Evolutionary conservation across 2,888 invertebrate species (phyloP).

Genomic region (Cheilosia vulpina): DNA sequence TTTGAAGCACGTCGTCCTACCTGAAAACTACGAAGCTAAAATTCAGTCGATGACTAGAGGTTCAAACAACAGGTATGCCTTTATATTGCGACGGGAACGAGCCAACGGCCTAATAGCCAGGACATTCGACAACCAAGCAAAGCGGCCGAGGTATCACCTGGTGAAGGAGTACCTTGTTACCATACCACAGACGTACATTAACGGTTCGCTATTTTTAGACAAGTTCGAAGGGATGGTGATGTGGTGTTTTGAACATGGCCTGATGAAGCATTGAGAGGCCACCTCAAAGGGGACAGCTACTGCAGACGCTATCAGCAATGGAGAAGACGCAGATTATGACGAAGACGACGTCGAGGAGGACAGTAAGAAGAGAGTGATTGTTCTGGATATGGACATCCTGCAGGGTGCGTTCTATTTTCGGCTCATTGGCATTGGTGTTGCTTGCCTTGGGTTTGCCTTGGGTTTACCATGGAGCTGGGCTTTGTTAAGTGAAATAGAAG

Average conservation of each 20-base stretch:
- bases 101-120: conserved; percentile 79
- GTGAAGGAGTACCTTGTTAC: conserved; percentile 80
- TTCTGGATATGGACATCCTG: conserved; percentile 79
- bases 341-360: conserved; percentile 45
- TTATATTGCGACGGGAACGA: conserved; percentile 79
- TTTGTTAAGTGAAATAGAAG: conserved; percentile 28
- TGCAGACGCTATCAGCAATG: conserved; percentile 4
- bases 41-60: conserved; percentile 55
- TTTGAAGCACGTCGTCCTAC: conserved; percentile 63
- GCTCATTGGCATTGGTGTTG: conserved; percentile 78
- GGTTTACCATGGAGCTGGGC: conserved; percentile 69
- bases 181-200: conserved; percentile 78
- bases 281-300: conserved; percentile 53
- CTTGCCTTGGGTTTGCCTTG: conserved; percentile 76
- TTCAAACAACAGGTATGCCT: conserved; percentile 68
- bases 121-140: conserved; percentile 78
- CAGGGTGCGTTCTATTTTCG: conserved; percentile 82
- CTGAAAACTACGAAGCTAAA: conserved; percentile 63
- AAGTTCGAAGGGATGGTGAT: conserved; percentile 78
- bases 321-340: conserved; percentile 28
- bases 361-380: conserved; percentile 76
- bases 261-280: conserved; percentile 80
- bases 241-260: conserved; percentile 79
- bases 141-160: conserved; percentile 80
- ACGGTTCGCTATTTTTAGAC: conserved; percentile 79